Conservation (phyloP, 2,113 vertebrate genomes). For the Platanista minor region DNA sequence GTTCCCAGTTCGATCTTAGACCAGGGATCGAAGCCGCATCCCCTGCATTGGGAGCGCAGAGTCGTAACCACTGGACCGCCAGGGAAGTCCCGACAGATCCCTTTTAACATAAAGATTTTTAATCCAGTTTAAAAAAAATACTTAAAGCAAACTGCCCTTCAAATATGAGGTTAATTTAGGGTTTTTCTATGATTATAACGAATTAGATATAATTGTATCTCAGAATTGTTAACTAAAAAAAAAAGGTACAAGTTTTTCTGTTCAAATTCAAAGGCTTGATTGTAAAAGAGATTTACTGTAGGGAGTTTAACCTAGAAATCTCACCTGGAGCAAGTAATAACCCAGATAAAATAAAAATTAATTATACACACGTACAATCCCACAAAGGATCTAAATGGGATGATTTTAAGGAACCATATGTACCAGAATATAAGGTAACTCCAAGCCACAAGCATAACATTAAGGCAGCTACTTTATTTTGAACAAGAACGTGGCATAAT, state of each 20-base stretch:
- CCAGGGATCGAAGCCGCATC: no score
- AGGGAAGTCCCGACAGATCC: no score
- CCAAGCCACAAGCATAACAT: background rate
- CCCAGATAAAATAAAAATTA: no score
- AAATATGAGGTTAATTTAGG: background rate
- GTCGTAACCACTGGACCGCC: no score
- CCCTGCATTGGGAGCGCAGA: no score
- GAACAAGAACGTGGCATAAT: background rate
- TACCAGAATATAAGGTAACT: accelerated
- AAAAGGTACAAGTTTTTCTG: background rate
- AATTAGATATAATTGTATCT: background rate
- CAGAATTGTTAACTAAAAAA: background rate
- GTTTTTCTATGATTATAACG: background rate
- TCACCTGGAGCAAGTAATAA: background rate
- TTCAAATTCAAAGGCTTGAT: background rate
- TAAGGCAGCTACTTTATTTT: background rate
- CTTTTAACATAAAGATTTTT: background rate
- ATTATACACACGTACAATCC: accelerated
- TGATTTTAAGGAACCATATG: background rate
- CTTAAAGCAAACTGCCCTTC: background rate
- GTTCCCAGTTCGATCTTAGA: background rate
- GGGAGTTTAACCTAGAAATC: background rate
- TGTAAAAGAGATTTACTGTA: background rate
- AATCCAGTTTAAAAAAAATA: background rate
- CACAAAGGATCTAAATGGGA: accelerated